Evolutionary conservation across 2,113 vertebrate genomes (phyloP), one percentile per base, ranked within the genome.

Genomic region (Marmota flaviventris): DNA sequence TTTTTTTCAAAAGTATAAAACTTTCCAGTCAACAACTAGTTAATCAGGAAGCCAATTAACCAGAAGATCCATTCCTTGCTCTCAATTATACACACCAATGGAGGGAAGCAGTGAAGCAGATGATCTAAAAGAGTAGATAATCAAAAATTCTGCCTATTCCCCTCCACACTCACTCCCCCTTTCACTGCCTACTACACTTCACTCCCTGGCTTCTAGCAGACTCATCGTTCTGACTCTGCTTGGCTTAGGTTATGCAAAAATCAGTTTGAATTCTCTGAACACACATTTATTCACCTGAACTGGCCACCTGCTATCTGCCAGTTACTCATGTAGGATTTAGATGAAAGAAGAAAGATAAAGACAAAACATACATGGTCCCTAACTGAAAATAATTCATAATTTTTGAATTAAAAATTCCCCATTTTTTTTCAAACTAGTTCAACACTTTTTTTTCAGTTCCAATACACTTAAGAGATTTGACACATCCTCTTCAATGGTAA

Each of bases 11-110:
- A 70, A 91, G 18, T 53, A 73, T 56, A 81, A 92, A 94, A 2
- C 8, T 63, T 87, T 95, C 42, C 93, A 96, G 90, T 85, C 93
- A 94, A 89, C 78, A 75, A 69, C n/a, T 91, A 56, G 95, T 96
- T 97, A 96, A 97, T 89, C 39, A 95, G 96, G 94, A 96, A 97
- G 63, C 24, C 89, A 89, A 93, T 96, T 98, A 97, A 97, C 61
- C 85, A 96, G 63, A 93, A 96, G 67, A 96, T 93, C 32, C 42
- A 96, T 91, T 96, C n/a, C 82, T 94, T 91, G 69, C 85, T 97
- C 56, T 96, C 94, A 97, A 95, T 97, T 97, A 95, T 95, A 94
- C 91, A 96, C 67, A 70, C 83, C 91, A 94, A 69, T 93, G 89
- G 89, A 97, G 78, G 37, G 61, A 91, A 95, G 89, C 89, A 94